phyloP scores from a whole-genome alignment of 2,888 invertebrate species.

The Criorhina ranunculi region DNA sequence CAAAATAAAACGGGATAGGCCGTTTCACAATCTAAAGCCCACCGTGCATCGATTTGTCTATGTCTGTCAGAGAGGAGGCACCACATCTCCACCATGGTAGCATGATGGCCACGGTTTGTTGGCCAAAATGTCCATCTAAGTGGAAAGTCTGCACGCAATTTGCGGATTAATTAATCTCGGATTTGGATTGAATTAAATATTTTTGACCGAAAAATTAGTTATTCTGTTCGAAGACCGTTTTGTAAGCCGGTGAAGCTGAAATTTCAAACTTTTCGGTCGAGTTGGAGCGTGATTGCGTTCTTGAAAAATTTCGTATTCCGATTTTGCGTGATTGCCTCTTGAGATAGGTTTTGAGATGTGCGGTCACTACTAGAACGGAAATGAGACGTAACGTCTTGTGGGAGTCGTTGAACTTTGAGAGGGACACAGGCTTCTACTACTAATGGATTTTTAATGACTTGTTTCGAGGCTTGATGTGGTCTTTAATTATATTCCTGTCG shows the following conservation, averaged over 20 bases:
- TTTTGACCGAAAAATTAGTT: conserved; percentile 66
- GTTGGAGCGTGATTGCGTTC: conserved; percentile 56
- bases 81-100: conserved; percentile 21
- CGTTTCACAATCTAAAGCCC: background rate
- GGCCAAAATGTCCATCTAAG: conserved; percentile 61
- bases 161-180: conserved; percentile 67
- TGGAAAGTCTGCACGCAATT: conserved; percentile 74
- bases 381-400: background rate
- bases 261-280: conserved; percentile 54
- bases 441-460: too few relatives aligned
- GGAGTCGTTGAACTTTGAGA: conserved; percentile 6
- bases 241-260: conserved; percentile 67
- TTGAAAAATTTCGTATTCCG: conserved; percentile 32
- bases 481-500: too few relatives aligned
- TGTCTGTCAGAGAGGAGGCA: conserved; percentile 9
- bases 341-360: conserved; percentile 8
- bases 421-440: background rate
- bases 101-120: conserved; percentile 27
- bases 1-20: conserved; percentile 54
- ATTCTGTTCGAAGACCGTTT: conserved; percentile 56
- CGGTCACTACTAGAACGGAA: background rate
- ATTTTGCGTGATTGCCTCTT: conserved; percentile 63
- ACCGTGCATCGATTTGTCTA: conserved; percentile 3
- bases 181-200: conserved; percentile 63
- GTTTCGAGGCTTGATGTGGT: too few relatives aligned